phyloP scores from a whole-genome alignment of 2,113 vertebrate species.

The Xiphophorus maculatus region DNA sequence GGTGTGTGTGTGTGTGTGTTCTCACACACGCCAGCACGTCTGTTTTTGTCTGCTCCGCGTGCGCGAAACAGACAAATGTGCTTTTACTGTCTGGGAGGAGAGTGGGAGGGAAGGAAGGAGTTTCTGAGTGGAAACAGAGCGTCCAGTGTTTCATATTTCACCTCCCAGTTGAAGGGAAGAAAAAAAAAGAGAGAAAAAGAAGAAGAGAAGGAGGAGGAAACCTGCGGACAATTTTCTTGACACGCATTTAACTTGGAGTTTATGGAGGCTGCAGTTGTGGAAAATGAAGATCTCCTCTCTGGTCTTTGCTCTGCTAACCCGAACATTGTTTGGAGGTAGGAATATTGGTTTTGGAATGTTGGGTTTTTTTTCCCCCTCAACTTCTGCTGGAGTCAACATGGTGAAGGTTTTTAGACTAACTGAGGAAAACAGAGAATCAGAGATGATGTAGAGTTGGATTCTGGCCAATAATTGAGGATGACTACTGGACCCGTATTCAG shows the following conservation, averaged over 20 bases:
- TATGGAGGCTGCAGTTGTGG: constrained; percentile 76
- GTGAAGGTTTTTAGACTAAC: constrained; percentile 6
- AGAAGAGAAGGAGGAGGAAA: constrained; percentile 27
- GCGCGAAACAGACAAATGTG: constrained; percentile 37
- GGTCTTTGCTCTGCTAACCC: constrained; percentile 75
- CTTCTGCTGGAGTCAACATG: constrained; percentile 25
- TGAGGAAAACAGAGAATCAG: not conserved
- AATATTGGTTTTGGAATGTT: not conserved
- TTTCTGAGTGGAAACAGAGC: constrained; percentile 67
- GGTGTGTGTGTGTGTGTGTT: not conserved
- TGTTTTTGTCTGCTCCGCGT: constrained; percentile 16
- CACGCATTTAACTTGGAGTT: constrained; percentile 62
- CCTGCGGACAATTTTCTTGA: constrained; percentile 51
- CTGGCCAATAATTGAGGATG: fast-evolving
- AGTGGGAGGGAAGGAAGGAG: constrained; percentile 59
- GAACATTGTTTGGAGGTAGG: constrained; percentile 77
- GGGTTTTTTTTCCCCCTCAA: not conserved
- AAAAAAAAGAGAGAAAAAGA: constrained; percentile 9
- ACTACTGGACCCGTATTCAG: not conserved
- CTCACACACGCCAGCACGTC: constrained; percentile 21
- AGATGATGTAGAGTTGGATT: constrained; percentile 7
- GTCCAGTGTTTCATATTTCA: constrained; percentile 79
- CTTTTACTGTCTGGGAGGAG: constrained; percentile 41
- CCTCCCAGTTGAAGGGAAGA: constrained; percentile 11
- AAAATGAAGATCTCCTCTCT: constrained; percentile 82